These are phyloP conservation scores for Isurus oxyrinchus DNA, from an alignment of 2,113 vertebrate genomes.

Conservation along the genomic window DNA sequence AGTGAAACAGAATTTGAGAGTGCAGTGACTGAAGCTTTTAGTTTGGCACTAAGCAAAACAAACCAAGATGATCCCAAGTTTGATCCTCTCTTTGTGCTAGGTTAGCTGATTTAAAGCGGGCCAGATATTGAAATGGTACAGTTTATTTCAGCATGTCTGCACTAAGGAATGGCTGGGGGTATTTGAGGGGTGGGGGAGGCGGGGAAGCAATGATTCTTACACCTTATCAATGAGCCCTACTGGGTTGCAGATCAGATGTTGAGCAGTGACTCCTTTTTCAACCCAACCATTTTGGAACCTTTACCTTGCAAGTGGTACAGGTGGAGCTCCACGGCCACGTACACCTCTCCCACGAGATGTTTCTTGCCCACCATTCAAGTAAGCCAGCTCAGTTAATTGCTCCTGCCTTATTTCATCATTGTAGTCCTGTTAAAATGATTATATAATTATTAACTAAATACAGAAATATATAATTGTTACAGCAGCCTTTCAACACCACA, in stretches of 20 bases:
- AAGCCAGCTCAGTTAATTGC: constrained; percentile 92
- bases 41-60: neutral
- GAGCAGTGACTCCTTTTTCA: neutral
- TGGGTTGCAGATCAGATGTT: neutral
- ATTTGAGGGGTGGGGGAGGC: too few species aligned
- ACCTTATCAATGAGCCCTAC: neutral
- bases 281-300: neutral
- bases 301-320: constrained; percentile 32
- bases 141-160: neutral
- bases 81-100: neutral
- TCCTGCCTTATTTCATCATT: constrained; percentile 98
- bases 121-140: neutral
- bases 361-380: constrained; percentile 89
- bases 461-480: neutral
- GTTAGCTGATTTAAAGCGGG: neutral
- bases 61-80: neutral
- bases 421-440: constrained; percentile 71
- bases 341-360: constrained; percentile 28
- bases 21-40: neutral
- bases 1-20: neutral
- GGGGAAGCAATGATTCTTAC: neutral
- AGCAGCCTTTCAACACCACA: neutral
- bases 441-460: neutral
- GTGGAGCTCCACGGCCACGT: constrained; percentile 21
- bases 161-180: neutral